Evolutionary conservation across 2,888 invertebrate genomes (phyloP).

Genomic region (Tipula vernalis): DNA sequence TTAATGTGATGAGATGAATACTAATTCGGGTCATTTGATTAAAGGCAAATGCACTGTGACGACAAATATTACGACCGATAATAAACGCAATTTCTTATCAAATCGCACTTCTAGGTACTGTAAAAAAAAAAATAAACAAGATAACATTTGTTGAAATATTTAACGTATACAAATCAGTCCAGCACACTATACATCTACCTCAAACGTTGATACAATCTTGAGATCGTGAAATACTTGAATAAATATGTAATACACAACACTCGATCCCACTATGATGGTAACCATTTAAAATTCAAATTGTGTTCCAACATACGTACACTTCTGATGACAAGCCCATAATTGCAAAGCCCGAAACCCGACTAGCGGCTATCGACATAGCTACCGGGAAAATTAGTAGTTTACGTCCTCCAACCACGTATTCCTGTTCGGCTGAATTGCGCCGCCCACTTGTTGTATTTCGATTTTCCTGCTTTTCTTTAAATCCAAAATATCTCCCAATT

Average conservation of each 20-base stretch:
- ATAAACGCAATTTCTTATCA: background rate
- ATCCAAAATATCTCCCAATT: constrained; percentile 47
- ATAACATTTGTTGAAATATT: background rate
- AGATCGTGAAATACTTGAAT: background rate
- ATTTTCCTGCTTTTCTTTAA: background rate
- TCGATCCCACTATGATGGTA: constrained; percentile 33
- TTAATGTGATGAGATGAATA: background rate
- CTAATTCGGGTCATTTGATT: background rate
- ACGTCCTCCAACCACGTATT: constrained; percentile 60
- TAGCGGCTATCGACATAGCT: constrained; percentile 61
- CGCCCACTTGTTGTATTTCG: background rate
- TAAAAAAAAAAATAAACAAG: background rate
- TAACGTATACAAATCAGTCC: background rate
- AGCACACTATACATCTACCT: background rate
- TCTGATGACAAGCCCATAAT: background rate
- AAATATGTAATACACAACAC: constrained; percentile 35
- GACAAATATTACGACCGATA: background rate
- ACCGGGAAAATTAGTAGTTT: constrained; percentile 64
- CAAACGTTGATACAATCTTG: background rate
- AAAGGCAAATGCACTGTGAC: background rate
- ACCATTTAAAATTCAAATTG: constrained; percentile 45
- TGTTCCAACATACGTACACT: background rate
- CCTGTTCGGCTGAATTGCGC: constrained; percentile 28
- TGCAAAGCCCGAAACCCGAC: constrained; percentile 42
- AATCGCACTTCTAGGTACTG: background rate